phyloP scores from a whole-genome alignment of 2,888 invertebrate genomes.

The Catocala nupta region DNA sequence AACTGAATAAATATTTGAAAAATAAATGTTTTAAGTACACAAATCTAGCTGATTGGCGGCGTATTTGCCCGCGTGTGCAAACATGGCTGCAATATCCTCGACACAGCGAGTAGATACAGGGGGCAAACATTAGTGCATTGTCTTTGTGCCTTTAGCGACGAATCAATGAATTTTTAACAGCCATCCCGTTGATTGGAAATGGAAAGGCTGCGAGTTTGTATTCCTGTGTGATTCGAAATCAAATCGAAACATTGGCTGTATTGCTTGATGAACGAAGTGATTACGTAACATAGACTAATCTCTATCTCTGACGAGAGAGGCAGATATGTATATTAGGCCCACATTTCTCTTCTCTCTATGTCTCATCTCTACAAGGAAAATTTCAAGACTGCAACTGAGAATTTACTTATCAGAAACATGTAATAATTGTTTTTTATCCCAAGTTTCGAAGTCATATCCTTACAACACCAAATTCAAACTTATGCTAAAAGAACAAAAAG shows the following conservation, averaged over 20 bases:
- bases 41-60: conserved; percentile 49
- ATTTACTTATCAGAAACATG: too few species aligned
- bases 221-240: neutral
- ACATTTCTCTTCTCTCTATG: too few species aligned
- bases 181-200: conserved; percentile 4
- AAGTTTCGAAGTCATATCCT: too few species aligned
- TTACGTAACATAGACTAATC: too few species aligned
- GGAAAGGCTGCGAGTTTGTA: neutral
- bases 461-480: too few species aligned
- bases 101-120: conserved; percentile 17
- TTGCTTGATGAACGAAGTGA: too few species aligned
- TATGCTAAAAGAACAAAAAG: too few species aligned
- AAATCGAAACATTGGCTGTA: neutral
- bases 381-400: too few species aligned
- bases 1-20: conserved; percentile 2
- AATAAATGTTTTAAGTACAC: conserved; percentile 40
- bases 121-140: conserved; percentile 49
- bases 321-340: too few species aligned
- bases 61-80: conserved; percentile 40
- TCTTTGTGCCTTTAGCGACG: conserved; percentile 28
- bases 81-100: conserved; percentile 43
- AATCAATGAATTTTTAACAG: conserved; percentile 23
- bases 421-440: too few species aligned
- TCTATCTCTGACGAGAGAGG: too few species aligned
- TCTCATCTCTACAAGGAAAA: too few species aligned